Base-by-base conservation (phyloP, 2,888 invertebrate genomes). In the Herminia tarsipennalis region DNA sequence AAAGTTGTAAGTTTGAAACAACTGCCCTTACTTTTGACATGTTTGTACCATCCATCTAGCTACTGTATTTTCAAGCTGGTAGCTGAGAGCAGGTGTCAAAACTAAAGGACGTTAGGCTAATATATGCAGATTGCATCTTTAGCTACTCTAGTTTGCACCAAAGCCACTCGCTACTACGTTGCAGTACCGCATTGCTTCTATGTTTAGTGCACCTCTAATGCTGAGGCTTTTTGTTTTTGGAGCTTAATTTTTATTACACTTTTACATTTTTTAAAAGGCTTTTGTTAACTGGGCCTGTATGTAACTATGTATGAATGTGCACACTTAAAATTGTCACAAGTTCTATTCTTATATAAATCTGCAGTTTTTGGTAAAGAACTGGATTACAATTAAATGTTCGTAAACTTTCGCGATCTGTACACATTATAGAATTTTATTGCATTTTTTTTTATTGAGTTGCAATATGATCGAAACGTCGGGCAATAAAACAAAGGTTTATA, bases 101-200 rank as follows among this genome's bases (percentile, higher is more conserved):
- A 89, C 88, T 87, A 83, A 80, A 83, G 81, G 84, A 83, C 83
- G 82, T 87, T 85, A 84, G 84, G 86, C 82, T 89, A 91, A 91
- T 91, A 87, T 84, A 90, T 91, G 90, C 88, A 89, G 88, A 89
- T 89, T 89, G 89, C 88, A 86, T 84, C 86, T 84, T 80, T 81
- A 76, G 77, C 80, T 75, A 75, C 77, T 70, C 66, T 43, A 39
- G 48, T 56, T 65, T 66, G 53, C 60, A 66, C 56, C 27, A 47
- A 16, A 46, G 59, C 65, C 53, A 56, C 61, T 56, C 56, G 48
- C 45, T 58, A 56, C 56, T 57, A 49, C 58, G 53, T 67, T 70
- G 75, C 74, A 74, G 76, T 76, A 78, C 76, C 70, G 75, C 80
- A 78, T 82, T 82, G 76, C 73, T 77, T 73, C 72, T 73, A 80